These are phyloP conservation scores for Sphenodon punctatus DNA, from an alignment of 2,797 vertebrate genomes.

Conservation along the genomic window DNA sequence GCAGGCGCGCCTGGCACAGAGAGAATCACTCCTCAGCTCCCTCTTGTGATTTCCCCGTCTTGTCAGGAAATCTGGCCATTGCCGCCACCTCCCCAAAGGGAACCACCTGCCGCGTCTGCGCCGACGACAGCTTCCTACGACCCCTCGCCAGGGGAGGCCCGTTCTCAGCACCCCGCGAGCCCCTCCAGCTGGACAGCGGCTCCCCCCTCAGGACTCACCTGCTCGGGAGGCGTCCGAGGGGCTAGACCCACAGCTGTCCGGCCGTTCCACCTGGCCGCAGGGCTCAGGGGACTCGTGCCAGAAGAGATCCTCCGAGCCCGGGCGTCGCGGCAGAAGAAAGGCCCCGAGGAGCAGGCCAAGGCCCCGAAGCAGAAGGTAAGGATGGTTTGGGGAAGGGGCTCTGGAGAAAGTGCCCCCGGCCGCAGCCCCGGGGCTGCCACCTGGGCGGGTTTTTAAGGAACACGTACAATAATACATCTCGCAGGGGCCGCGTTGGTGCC, in stretches of 20 bases:
- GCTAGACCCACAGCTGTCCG: too few species aligned
- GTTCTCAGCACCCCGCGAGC: neutral
- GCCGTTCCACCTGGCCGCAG: neutral
- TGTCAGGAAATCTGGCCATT: neutral
- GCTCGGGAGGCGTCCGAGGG: too few species aligned
- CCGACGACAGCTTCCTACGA: too few species aligned
- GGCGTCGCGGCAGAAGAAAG: conserved; percentile 25
- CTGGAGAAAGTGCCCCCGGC: too few species aligned
- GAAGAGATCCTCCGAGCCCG: conserved; percentile 61
- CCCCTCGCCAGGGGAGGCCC: neutral
- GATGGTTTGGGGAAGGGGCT: neutral
- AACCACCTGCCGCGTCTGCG: neutral
- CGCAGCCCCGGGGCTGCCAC: too few species aligned
- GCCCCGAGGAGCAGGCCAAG: neutral
- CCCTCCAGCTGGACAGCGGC: neutral
- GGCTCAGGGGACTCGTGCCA: neutral
- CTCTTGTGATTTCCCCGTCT: neutral
- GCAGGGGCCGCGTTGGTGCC: too few species aligned
- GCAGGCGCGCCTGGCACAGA: too few species aligned
- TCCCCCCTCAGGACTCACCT: neutral
- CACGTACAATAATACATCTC: too few species aligned
- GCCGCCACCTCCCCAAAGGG: neutral
- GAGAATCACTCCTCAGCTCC: too few species aligned
- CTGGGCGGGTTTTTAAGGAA: too few species aligned
- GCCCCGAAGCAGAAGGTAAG: neutral